Percentiles rank a stretch among this genome's conserved stretches.
These are phyloP conservation scores for Melanostoma scalare DNA, from an alignment of 2,888 invertebrate species.

Conservation along the genomic window DNA sequence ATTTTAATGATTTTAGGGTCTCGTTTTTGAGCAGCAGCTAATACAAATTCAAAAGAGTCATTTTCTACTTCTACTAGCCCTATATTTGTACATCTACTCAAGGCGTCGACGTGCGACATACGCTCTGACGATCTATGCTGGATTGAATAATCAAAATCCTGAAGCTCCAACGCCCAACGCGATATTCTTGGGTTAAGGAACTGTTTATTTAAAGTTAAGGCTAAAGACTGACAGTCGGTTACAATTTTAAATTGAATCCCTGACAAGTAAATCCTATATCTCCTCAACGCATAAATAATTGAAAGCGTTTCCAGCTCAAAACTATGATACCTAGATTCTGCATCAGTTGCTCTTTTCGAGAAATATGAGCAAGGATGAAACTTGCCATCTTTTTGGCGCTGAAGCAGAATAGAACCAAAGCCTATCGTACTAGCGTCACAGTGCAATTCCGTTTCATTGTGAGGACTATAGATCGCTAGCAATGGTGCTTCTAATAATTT, in stretches of 20 bases:
- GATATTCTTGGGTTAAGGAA: constrained; percentile 73
- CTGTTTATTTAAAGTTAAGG: constrained; percentile 68
- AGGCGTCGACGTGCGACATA: constrained; percentile 77
- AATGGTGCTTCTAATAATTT: background rate
- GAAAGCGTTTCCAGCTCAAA: constrained; percentile 77
- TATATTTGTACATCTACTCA: constrained; percentile 71
- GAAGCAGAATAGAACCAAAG: constrained; percentile 18
- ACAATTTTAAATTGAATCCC: too few relatives aligned
- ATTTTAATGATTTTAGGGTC: constrained; percentile 11
- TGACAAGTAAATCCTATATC: too few relatives aligned
- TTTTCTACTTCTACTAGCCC: constrained; percentile 21
- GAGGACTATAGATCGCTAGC: background rate
- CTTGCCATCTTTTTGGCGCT: constrained; percentile 67
- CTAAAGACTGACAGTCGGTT: constrained; percentile 71
- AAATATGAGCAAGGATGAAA: constrained; percentile 76
- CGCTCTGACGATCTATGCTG: constrained; percentile 66
- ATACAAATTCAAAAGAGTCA: constrained; percentile 25
- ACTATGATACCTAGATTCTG: constrained; percentile 75
- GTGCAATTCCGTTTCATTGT: constrained; percentile 1
- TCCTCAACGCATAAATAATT: constrained; percentile 69
- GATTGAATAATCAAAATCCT: constrained; percentile 71
- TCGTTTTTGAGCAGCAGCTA: constrained; percentile 30
- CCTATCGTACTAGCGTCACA: background rate
- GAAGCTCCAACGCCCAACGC: constrained; percentile 69
- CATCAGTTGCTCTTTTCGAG: constrained; percentile 75